phyloP scores from a whole-genome alignment of 2,888 invertebrate genomes.

The Scaptomyza caliginosa region DNA sequence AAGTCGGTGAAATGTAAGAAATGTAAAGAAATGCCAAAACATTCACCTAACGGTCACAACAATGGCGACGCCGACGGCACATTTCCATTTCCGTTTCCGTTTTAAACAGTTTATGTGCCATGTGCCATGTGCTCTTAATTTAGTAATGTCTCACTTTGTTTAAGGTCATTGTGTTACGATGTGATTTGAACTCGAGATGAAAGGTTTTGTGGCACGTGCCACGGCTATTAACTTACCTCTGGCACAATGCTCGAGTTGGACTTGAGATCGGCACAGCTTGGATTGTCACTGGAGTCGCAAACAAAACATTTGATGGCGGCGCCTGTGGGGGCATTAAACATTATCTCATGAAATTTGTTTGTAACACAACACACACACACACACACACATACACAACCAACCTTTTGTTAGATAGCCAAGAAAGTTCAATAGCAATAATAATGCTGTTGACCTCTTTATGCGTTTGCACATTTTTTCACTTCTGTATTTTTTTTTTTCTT shows the following conservation, averaged over 20 bases:
- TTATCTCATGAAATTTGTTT: too few species aligned
- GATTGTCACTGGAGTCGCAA: conserved; percentile 85
- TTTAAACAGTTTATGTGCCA: conserved; percentile 52
- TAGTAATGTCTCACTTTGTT: conserved; percentile 42
- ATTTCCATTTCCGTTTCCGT: conserved; percentile 69
- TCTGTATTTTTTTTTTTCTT: not conserved
- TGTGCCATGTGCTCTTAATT: conserved; percentile 46
- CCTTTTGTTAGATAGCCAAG: conserved; percentile 65
- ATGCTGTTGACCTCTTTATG: conserved; percentile 23
- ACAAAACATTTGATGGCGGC: conserved; percentile 85
- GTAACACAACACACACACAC: not conserved
- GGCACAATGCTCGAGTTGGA: conserved; percentile 79
- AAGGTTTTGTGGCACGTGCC: conserved; percentile 31
- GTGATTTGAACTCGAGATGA: conserved; percentile 7
- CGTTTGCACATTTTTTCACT: conserved; percentile 34
- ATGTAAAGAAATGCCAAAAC: conserved; percentile 25
- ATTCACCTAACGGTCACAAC: conserved; percentile 39
- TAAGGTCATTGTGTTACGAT: conserved; percentile 55
- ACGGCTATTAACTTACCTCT: conserved; percentile 73
- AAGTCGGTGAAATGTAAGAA: too few species aligned
- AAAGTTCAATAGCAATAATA: conserved; percentile 53
- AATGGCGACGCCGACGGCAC: conserved; percentile 50
- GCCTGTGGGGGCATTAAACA: conserved; percentile 74
- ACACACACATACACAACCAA: conserved; percentile 52
- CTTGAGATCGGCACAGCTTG: conserved; percentile 84